These are phyloP conservation scores for Agonopterix alstromeriana DNA, from an alignment of 2,888 invertebrate species.

Conservation along the genomic window DNA sequence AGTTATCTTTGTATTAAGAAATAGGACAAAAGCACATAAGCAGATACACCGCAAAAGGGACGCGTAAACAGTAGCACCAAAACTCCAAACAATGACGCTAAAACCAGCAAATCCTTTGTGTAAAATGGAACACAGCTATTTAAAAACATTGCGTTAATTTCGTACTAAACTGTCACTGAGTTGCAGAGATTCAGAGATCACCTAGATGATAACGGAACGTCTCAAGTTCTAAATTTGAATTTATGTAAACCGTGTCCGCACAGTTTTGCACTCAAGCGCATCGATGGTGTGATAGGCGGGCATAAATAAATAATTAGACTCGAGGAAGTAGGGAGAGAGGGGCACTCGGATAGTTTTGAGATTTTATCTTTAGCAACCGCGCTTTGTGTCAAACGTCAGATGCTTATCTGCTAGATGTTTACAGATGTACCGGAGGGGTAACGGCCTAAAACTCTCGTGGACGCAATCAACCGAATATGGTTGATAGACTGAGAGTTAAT, in stretches of 20 bases:
- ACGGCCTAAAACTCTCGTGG: conserved; percentile 53
- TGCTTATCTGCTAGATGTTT: conserved; percentile 71
- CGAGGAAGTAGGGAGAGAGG: conserved; percentile 43
- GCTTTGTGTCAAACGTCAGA: conserved; percentile 77
- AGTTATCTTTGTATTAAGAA: conserved; percentile 22
- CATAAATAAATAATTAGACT: conserved; percentile 75
- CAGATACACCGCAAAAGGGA: conserved; percentile 8
- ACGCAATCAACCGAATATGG: conserved; percentile 63
- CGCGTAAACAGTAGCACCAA: conserved; percentile 9
- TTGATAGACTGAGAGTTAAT: conserved; percentile 58
- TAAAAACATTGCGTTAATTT: conserved; percentile 29
- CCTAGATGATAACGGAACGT: conserved; percentile 55
- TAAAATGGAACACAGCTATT: conserved; percentile 18
- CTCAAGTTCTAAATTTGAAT: conserved; percentile 61
- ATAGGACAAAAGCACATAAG: conserved; percentile 19
- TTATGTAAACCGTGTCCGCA: conserved; percentile 51
- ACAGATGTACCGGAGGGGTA: conserved; percentile 73
- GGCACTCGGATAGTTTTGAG: conserved; percentile 62
- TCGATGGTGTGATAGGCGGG: conserved; percentile 68
- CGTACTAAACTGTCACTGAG: conserved; percentile 34
- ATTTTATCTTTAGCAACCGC: conserved; percentile 69
- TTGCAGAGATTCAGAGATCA: conserved; percentile 42
- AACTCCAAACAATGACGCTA: not conserved
- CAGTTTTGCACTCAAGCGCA: conserved; percentile 65
- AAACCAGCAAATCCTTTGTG: conserved; percentile 7